Evolutionary conservation across 2,113 vertebrate species (phyloP).

Genomic region (Orientallactaga bullata): DNA sequence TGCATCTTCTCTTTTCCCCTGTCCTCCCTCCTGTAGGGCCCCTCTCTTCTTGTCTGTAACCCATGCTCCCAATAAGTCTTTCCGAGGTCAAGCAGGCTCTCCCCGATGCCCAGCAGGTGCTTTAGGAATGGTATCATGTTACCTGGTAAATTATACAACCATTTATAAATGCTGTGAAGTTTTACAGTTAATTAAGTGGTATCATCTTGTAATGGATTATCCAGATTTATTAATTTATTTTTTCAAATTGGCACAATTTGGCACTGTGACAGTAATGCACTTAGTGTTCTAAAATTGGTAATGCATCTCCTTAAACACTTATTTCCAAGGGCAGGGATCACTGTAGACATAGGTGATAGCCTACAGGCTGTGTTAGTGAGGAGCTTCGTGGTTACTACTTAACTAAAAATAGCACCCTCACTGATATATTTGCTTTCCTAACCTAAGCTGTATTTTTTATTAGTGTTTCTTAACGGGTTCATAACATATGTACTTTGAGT

Average conservation of each 20-base stretch:
- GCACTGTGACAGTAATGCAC: slow-evolving; percentile 76
- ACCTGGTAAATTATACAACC: slow-evolving; percentile 76
- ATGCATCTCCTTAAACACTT: slow-evolving; percentile 67
- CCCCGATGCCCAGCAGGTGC: slow-evolving; percentile 64
- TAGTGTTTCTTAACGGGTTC: slow-evolving; percentile 51
- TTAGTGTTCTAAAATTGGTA: slow-evolving; percentile 81
- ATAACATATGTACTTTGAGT: neutral
- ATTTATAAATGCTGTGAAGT: slow-evolving; percentile 77
- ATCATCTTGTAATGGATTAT: slow-evolving; percentile 79
- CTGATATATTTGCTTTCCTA: slow-evolving; percentile 29
- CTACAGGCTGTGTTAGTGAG: slow-evolving; percentile 43
- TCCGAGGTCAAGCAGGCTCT: slow-evolving; percentile 49
- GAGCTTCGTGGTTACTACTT: slow-evolving; percentile 36
- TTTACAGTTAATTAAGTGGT: slow-evolving; percentile 79
- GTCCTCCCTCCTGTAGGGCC: neutral
- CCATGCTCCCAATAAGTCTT: slow-evolving; percentile 54
- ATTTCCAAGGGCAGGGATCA: slow-evolving; percentile 48
- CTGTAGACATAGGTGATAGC: slow-evolving; percentile 57
- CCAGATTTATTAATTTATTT: slow-evolving; percentile 76
- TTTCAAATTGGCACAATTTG: slow-evolving; percentile 74
- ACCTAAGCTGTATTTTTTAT: slow-evolving; percentile 50
- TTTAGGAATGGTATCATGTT: slow-evolving; percentile 72
- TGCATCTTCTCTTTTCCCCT: neutral
- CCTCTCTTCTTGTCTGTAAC: slow-evolving; percentile 38
- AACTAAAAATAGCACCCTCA: slow-evolving; percentile 55